These are phyloP conservation scores for Colius striatus DNA, from an alignment of 2,113 vertebrate genomes.

Conservation along the genomic window DNA sequence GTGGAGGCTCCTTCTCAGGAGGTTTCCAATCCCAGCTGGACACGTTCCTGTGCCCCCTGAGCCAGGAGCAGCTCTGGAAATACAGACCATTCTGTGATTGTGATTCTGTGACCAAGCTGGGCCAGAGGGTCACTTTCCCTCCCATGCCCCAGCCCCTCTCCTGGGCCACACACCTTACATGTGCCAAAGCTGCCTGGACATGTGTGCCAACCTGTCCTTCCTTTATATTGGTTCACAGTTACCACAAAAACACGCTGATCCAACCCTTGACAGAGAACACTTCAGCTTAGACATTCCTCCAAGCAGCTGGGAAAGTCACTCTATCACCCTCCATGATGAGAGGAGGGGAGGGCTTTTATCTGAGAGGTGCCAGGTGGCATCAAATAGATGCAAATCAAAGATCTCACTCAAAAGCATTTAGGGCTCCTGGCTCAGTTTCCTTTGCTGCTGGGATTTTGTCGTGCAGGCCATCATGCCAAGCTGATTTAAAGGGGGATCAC, in stretches of 20 bases:
- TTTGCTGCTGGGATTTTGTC: not conserved
- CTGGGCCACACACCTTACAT: not conserved
- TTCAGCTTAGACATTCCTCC: not conserved
- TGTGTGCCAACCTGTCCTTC: not conserved
- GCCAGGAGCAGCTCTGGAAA: no score
- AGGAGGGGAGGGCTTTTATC: not conserved
- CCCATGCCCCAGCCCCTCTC: not conserved
- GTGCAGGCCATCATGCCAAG: not conserved
- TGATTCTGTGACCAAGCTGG: not conserved
- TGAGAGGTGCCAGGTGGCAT: not conserved
- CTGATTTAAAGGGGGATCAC: not conserved
- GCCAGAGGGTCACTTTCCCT: not conserved
- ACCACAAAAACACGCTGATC: not conserved
- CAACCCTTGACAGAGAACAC: not conserved
- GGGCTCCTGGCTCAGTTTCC: not conserved
- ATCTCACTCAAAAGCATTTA: not conserved
- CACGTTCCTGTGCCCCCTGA: no score
- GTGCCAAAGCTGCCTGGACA: fast-evolving
- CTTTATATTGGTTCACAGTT: not conserved
- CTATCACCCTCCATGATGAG: not conserved
- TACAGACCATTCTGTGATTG: no score
- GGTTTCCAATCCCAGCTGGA: no score
- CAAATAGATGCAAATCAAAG: not conserved
- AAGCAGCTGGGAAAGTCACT: not conserved
- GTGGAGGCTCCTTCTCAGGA: no score